Conservation (phyloP, 2,113 vertebrate genomes). For the Pelodiscus sinensis region DNA sequence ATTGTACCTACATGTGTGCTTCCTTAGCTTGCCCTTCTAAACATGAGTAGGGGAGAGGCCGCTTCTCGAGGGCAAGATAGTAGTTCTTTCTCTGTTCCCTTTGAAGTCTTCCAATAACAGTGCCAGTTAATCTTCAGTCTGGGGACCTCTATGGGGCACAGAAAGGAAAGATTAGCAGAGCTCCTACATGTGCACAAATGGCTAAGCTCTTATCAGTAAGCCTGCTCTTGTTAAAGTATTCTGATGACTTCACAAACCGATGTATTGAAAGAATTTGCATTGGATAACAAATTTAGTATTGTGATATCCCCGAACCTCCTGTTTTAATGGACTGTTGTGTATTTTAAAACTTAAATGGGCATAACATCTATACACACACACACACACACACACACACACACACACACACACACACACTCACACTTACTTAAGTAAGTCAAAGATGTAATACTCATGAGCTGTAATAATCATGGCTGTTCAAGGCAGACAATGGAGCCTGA, state of each 20-base stretch:
- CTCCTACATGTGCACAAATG: not conserved
- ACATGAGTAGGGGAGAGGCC: not conserved
- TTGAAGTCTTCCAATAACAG: accelerated
- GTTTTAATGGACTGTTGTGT: not conserved
- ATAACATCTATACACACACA: too few species aligned
- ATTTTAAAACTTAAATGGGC: not conserved
- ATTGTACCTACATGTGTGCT: not conserved
- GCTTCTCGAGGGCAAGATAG: not conserved
- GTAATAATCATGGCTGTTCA: not conserved
- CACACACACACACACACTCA: too few species aligned
- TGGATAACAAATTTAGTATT: not conserved
- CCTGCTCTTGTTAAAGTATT: not conserved
- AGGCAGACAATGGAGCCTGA: not conserved
- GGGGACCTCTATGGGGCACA: not conserved
- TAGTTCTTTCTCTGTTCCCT: not conserved
- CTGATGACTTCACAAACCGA: not conserved
- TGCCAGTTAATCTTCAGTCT: not conserved
- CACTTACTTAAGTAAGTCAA: not conserved
- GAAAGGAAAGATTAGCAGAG: not conserved
- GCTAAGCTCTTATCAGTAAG: not conserved
- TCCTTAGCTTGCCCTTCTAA: not conserved
- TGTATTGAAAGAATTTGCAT: not conserved
- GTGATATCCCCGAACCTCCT: not conserved
- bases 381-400: too few species aligned
- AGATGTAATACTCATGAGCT: not conserved